These are phyloP conservation scores for Ploceus nigricollis DNA, from an alignment of 2,113 vertebrate genomes.

Conservation along the genomic window DNA sequence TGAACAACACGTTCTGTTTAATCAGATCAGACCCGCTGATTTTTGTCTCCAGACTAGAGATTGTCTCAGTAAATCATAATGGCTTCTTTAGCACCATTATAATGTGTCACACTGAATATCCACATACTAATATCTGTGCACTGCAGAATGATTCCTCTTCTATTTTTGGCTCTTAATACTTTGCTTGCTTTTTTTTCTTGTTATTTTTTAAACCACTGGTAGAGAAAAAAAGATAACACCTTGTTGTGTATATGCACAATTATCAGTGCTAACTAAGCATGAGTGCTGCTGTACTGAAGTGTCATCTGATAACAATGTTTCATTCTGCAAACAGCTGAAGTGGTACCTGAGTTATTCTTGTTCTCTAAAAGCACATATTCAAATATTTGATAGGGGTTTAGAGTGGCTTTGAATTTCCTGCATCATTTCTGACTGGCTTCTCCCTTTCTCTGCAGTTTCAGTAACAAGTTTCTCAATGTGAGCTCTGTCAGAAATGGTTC, in stretches of 20 bases:
- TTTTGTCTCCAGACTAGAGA: not conserved
- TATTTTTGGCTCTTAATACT: not conserved
- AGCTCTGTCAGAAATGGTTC: not conserved
- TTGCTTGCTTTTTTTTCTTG: not conserved
- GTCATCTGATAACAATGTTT: not conserved
- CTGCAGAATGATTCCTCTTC: not conserved
- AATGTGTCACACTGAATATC: not conserved
- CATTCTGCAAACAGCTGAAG: not conserved
- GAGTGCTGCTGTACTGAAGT: not conserved
- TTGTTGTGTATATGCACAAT: not conserved
- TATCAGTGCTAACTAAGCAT: not conserved
- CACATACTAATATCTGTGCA: not conserved
- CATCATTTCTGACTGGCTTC: not conserved
- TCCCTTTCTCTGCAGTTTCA: not conserved
- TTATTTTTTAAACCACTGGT: not conserved
- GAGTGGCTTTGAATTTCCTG: not conserved
- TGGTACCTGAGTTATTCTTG: not conserved
- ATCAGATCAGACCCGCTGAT: not conserved
- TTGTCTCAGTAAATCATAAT: not conserved
- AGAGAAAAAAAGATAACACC: not conserved
- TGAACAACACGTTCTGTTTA: not conserved
- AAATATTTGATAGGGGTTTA: not conserved
- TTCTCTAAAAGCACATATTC: not conserved
- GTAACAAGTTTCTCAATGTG: not conserved
- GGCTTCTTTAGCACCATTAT: not conserved